Evolutionary conservation across 2,797 vertebrate genomes (phyloP).

Genomic region (Eremophila alpestris): DNA sequence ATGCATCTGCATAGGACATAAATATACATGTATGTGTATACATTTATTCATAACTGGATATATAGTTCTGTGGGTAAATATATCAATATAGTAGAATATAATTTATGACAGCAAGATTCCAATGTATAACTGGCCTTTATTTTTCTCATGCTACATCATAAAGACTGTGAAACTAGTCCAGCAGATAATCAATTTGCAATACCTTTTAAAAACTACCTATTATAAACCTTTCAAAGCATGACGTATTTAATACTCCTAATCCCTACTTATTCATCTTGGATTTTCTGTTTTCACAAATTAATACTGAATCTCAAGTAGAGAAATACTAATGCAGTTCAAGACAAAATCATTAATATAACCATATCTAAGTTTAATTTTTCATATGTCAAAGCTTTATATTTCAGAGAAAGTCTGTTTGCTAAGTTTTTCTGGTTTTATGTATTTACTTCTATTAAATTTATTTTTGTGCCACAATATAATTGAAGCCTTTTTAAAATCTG

Average conservation of each 20-base stretch:
- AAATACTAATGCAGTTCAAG: not conserved
- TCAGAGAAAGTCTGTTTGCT: not conserved
- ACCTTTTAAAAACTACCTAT: not conserved
- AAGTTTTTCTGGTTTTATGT: not conserved
- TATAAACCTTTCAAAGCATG: not conserved
- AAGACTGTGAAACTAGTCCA: not conserved
- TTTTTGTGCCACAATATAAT: not conserved
- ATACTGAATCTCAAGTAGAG: not conserved
- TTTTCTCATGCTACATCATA: not conserved
- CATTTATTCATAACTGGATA: not conserved
- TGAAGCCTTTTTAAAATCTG: not conserved
- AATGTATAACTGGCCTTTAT: not conserved
- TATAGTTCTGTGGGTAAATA: not conserved
- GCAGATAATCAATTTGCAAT: not conserved
- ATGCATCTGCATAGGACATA: not conserved
- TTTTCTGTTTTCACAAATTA: not conserved
- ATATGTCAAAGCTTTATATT: not conserved
- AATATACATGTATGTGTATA: not conserved
- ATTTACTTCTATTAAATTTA: not conserved
- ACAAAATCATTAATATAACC: not conserved
- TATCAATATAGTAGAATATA: not conserved
- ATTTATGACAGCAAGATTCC: not conserved
- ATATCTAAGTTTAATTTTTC: not conserved
- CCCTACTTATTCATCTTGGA: not conserved
- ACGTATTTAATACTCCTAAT: not conserved